phyloP scores from a whole-genome alignment of 2,113 vertebrate species.

The Eulemur macaco region DNA sequence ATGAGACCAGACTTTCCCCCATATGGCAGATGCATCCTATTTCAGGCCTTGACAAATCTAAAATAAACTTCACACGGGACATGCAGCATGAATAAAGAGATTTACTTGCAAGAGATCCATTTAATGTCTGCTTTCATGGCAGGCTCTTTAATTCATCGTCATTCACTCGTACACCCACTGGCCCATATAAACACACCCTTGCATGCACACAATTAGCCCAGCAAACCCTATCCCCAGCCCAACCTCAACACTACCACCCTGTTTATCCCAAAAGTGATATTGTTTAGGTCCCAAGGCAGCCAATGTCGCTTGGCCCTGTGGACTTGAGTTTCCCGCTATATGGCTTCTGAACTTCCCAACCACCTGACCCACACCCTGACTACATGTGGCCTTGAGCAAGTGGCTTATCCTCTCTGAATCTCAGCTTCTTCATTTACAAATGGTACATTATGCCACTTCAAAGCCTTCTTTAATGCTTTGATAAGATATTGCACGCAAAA shows the following conservation, averaged over 20 bases:
- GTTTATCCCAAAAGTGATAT: not conserved
- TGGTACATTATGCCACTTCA: not conserved
- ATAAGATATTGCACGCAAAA: not conserved
- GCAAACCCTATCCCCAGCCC: not conserved
- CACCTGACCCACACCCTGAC: not conserved
- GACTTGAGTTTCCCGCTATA: not conserved
- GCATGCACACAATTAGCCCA: not conserved
- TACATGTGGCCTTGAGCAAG: not conserved
- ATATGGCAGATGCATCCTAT: not conserved
- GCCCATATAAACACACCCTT: not conserved
- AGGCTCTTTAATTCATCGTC: not conserved
- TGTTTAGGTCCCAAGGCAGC: not conserved
- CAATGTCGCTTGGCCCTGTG: not conserved
- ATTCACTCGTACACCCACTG: not conserved
- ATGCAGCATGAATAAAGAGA: not conserved
- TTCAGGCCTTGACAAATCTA: not conserved
- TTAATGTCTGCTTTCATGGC: not conserved
- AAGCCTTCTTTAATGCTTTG: not conserved
- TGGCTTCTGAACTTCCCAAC: not conserved
- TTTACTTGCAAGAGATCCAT: not conserved
- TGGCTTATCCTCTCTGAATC: not conserved
- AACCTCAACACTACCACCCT: not conserved
- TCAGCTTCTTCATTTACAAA: not conserved
- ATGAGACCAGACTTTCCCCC: not conserved
- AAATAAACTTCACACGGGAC: not conserved